phyloP scores from a whole-genome alignment of 2,797 vertebrate genomes.

The Echeneis naucrates region DNA sequence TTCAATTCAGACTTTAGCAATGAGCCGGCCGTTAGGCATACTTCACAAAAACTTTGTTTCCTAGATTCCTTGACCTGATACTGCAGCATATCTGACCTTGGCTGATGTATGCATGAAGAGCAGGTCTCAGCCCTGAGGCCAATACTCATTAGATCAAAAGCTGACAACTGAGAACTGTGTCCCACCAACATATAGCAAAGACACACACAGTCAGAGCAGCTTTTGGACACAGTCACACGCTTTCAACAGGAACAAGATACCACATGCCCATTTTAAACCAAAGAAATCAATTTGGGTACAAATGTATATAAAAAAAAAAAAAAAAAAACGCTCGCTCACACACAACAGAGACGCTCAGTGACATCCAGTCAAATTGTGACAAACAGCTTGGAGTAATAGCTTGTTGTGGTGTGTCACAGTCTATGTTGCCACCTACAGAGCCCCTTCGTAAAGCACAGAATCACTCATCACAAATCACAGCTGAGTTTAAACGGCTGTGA shows the following conservation, averaged over 20 bases:
- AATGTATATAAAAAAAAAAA: background rate
- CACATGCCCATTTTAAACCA: background rate
- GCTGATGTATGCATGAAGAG: slow-evolving; percentile 18
- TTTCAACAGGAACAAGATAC: background rate
- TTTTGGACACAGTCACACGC: background rate
- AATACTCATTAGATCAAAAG: slow-evolving; percentile 44
- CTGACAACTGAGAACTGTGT: slow-evolving; percentile 9
- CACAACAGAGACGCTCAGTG: background rate
- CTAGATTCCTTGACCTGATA: background rate
- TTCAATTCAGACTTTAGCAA: background rate
- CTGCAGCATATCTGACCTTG: slow-evolving; percentile 31
- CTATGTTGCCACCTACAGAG: slow-evolving; percentile 79
- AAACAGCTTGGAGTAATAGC: background rate
- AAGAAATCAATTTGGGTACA: background rate
- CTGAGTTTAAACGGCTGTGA: slow-evolving; percentile 14
- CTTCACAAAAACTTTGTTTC: background rate
- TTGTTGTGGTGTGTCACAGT: slow-evolving; percentile 53
- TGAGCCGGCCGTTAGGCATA: background rate
- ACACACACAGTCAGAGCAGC: background rate
- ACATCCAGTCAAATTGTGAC: background rate
- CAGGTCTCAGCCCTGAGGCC: slow-evolving; percentile 27
- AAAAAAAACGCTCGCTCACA: no score
- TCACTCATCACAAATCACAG: slow-evolving; percentile 27
- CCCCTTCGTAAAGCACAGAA: slow-evolving; percentile 51
- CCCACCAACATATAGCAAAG: slow-evolving; percentile 8